Conservation (phyloP, 2,888 invertebrate species). For the Cephus pulcher region DNA sequence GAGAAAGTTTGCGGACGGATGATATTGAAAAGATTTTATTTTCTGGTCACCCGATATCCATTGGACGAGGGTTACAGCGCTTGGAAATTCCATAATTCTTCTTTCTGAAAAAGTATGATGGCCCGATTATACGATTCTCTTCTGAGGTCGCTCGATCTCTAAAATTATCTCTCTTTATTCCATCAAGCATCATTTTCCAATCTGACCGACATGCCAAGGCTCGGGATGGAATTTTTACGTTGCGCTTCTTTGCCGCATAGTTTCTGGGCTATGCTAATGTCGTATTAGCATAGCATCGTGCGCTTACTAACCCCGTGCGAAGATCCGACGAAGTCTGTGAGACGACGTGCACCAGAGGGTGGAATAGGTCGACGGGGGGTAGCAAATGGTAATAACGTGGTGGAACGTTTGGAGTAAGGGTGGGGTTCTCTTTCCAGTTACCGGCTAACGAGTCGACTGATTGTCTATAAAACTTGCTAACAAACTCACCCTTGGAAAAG, state of each 20-base stretch:
- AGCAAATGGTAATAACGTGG: conserved; percentile 51
- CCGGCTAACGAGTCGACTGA: conserved; percentile 56
- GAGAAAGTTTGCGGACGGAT: neutral
- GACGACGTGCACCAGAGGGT: neutral
- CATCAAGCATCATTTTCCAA: neutral
- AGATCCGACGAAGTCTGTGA: neutral
- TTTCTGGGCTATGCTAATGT: conserved; percentile 39
- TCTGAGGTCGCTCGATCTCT: neutral
- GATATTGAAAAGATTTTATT: neutral
- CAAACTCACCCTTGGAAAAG: conserved; percentile 40
- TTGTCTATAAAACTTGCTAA: conserved; percentile 58
- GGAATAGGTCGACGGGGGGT: conserved; percentile 6
- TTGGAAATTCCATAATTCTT: neutral
- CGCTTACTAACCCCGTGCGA: neutral
- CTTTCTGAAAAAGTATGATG: neutral
- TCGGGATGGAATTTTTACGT: conserved; percentile 33
- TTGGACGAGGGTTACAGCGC: conserved; percentile 1
- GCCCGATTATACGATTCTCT: neutral
- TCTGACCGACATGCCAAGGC: neutral
- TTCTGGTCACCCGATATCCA: conserved; percentile 12
- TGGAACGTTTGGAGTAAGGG: conserved; percentile 38
- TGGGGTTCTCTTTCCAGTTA: conserved; percentile 34
- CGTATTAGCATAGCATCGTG: conserved; percentile 37
- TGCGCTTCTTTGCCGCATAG: conserved; percentile 23
- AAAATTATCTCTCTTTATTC: neutral